These are phyloP conservation scores for Mactra quadrangularis DNA, from an alignment of 1,140 invertebrate genomes.

Conservation along the genomic window DNA sequence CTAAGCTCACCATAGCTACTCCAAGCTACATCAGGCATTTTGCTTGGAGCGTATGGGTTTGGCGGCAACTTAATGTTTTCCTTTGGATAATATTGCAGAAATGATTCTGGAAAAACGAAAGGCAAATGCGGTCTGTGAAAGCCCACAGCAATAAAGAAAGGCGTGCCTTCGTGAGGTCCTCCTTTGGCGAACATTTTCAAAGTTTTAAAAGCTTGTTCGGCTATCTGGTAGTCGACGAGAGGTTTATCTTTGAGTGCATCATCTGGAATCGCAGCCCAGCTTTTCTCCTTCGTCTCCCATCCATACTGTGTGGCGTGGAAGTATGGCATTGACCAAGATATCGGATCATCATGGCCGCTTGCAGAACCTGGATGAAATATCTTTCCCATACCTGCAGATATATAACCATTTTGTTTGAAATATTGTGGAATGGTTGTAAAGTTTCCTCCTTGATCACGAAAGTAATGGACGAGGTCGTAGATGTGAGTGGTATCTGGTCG, in stretches of 20 bases:
- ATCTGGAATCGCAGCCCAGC: slow-evolving; percentile 45
- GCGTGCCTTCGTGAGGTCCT: background rate
- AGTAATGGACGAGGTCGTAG: slow-evolving; percentile 90
- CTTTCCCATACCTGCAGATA: slow-evolving; percentile 92
- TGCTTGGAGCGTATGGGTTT: slow-evolving; percentile 61
- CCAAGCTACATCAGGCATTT: slow-evolving; percentile 66
- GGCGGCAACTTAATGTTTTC: slow-evolving; percentile 46
- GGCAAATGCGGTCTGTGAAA: slow-evolving; percentile 95
- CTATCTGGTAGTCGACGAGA: slow-evolving; percentile 31
- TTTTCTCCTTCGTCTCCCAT: slow-evolving; percentile 24
- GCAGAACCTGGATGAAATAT: slow-evolving; percentile 88
- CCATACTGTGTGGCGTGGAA: slow-evolving; percentile 45
- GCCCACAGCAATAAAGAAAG: slow-evolving; percentile 89
- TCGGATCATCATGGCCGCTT: slow-evolving; percentile 40
- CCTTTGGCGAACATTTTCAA: slow-evolving; percentile 10
- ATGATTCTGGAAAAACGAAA: slow-evolving; percentile 90
- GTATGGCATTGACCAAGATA: slow-evolving; percentile 59
- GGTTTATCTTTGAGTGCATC: slow-evolving; percentile 16
- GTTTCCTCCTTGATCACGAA: slow-evolving; percentile 90
- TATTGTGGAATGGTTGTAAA: slow-evolving; percentile 93
- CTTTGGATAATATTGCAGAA: slow-evolving; percentile 86
- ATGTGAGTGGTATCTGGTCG: slow-evolving; percentile 91
- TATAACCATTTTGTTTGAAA: slow-evolving; percentile 91
- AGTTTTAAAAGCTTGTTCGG: slow-evolving; percentile 27
- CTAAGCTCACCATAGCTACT: slow-evolving; percentile 59